Conservation (phyloP, 2,797 vertebrate species). For the Huso huso region DNA sequence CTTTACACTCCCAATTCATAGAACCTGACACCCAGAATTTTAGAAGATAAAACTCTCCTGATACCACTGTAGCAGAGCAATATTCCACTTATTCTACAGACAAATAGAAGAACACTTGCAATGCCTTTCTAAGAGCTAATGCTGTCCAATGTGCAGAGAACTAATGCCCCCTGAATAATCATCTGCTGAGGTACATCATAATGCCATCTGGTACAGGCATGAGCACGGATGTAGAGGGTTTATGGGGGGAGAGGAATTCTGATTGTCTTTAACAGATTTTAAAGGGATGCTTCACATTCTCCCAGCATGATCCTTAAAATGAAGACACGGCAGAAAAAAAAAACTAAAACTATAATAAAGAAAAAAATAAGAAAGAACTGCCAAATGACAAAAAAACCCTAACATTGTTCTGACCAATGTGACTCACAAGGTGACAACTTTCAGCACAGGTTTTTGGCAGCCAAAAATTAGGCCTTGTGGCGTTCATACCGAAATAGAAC, state of each 20-base stretch:
- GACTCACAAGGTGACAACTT: not conserved
- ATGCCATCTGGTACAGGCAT: constrained; percentile 55
- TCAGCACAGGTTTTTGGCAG: not conserved
- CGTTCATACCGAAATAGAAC: no score
- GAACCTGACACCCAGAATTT: no score
- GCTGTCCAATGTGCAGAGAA: constrained; percentile 2
- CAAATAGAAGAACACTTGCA: not conserved
- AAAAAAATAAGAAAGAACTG: not conserved
- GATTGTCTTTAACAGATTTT: constrained; percentile 1
- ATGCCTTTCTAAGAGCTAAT: not conserved
- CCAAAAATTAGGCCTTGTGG: not conserved
- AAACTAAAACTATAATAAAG: not conserved
- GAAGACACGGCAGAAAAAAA: not conserved
- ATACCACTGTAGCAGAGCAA: no score
- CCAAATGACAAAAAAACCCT: not conserved
- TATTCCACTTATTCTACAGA: no score
- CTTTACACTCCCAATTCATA: no score
- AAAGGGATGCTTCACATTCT: not conserved
- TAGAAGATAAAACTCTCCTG: no score
- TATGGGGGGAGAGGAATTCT: not conserved
- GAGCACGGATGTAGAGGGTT: constrained; percentile 40
- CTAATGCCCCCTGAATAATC: constrained; percentile 29
- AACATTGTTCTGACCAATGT: not conserved
- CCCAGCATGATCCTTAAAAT: not conserved
- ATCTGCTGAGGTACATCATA: constrained; percentile 57